Evolutionary conservation across 2,797 vertebrate species (phyloP).

Genomic region (Alcedo quadribrachys): DNA sequence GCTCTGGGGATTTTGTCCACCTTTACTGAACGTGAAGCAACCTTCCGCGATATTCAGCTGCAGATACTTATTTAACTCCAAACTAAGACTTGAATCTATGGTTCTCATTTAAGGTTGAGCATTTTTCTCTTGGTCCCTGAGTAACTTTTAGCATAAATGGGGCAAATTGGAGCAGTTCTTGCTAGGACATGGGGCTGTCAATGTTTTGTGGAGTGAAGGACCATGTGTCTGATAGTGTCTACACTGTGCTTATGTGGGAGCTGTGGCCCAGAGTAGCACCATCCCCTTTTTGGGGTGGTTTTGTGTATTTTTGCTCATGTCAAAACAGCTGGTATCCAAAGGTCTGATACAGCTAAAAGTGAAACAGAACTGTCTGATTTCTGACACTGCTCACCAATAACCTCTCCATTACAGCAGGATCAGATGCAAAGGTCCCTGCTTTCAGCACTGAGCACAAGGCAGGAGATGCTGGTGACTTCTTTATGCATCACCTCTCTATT

Average conservation of each 20-base stretch:
- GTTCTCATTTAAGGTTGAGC: not conserved
- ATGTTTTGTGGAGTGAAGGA: not conserved
- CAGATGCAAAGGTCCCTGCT: not conserved
- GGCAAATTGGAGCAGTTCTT: not conserved
- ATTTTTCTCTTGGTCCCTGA: not conserved
- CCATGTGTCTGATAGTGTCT: not conserved
- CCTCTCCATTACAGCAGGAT: not conserved
- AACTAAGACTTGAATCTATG: not conserved
- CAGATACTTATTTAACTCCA: not conserved
- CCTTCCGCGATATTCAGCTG: not conserved
- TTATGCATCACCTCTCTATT: not conserved
- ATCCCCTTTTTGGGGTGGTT: not conserved
- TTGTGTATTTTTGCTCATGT: not conserved
- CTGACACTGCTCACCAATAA: not conserved
- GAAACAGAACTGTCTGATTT: not conserved
- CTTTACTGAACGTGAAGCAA: not conserved
- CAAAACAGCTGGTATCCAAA: not conserved
- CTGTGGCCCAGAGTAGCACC: not conserved
- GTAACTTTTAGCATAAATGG: not conserved
- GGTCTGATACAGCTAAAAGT: not conserved
- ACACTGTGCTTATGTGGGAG: not conserved
- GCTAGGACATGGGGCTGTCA: not conserved
- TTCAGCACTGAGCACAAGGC: not conserved
- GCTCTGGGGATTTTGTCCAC: not conserved
- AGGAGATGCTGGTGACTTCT: not conserved